These are phyloP conservation scores for Electrophaes corylata DNA, from an alignment of 2,888 invertebrate species.

Conservation along the genomic window DNA sequence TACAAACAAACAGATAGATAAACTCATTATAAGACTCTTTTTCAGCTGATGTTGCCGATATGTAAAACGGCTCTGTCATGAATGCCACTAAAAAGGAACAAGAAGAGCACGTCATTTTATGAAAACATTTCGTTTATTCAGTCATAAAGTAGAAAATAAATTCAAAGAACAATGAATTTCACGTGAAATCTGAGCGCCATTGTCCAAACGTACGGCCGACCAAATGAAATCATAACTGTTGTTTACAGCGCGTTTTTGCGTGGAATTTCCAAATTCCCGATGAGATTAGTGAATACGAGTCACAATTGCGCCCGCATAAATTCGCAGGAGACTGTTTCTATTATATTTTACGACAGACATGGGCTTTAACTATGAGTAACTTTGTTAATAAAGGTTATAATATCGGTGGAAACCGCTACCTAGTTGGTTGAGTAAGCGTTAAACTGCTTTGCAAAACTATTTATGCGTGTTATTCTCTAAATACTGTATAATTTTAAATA, in stretches of 20 bases:
- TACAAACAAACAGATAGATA: too few species aligned
- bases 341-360: slow-evolving; percentile 79
- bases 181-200: slow-evolving; percentile 19
- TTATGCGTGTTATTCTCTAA: slow-evolving; percentile 33
- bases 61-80: too few species aligned
- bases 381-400: slow-evolving; percentile 78
- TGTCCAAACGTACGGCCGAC: slow-evolving; percentile 24
- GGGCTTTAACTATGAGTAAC: slow-evolving; percentile 67
- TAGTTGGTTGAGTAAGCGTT: slow-evolving; percentile 38
- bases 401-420: slow-evolving; percentile 51
- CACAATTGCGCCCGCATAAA: slow-evolving; percentile 69
- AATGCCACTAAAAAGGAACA: not conserved
- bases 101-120: not conserved
- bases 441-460: slow-evolving; percentile 36
- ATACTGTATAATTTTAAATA: not conserved
- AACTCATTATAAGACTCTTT: too few species aligned
- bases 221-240: slow-evolving; percentile 47
- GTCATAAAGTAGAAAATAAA: not conserved
- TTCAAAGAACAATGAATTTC: slow-evolving; percentile 14
- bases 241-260: slow-evolving; percentile 47
- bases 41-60: too few species aligned
- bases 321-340: slow-evolving; percentile 70
- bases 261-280: slow-evolving; percentile 50
- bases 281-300: slow-evolving; percentile 54
- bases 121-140: not conserved